Evolutionary conservation across 1,140 invertebrate genomes (phyloP).

Genomic region (Procambarus clarkii): DNA sequence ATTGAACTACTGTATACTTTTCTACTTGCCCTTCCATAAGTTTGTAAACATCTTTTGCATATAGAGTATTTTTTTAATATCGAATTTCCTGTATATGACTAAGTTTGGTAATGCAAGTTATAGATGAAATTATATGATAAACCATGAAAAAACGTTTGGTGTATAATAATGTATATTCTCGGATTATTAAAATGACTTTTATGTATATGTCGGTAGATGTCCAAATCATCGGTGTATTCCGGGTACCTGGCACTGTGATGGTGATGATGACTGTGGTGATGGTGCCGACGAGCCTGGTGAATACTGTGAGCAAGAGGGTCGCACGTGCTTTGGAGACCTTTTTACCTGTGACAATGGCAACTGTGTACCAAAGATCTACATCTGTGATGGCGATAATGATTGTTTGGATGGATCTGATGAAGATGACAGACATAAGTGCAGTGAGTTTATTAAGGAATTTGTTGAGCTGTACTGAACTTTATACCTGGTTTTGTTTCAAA

Average conservation of each 20-base stretch:
- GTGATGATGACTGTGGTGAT: slow-evolving; percentile 93
- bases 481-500: too few species aligned
- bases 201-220: slow-evolving; percentile 54
- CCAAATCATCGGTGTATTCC: slow-evolving; percentile 79
- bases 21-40: too few species aligned
- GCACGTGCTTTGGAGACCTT: slow-evolving; percentile 95
- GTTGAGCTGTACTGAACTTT: too few species aligned
- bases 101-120: too few species aligned
- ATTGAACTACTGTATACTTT: too few species aligned
- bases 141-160: too few species aligned
- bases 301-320: slow-evolving; percentile 94
- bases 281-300: slow-evolving; percentile 85
- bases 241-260: slow-evolving; percentile 94
- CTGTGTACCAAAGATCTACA: slow-evolving; percentile 96
- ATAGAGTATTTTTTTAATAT: too few species aligned
- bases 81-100: too few species aligned
- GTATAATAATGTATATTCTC: neutral
- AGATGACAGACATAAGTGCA: slow-evolving; percentile 92
- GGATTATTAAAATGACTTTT: neutral
- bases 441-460: slow-evolving; percentile 78
- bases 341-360: slow-evolving; percentile 96
- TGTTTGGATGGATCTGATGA: slow-evolving; percentile 95
- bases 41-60: too few species aligned
- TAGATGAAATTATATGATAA: too few species aligned
- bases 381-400: slow-evolving; percentile 98